Evolutionary conservation across 2,888 invertebrate genomes (phyloP).

Genomic region (Hyposoter dolosus): DNA sequence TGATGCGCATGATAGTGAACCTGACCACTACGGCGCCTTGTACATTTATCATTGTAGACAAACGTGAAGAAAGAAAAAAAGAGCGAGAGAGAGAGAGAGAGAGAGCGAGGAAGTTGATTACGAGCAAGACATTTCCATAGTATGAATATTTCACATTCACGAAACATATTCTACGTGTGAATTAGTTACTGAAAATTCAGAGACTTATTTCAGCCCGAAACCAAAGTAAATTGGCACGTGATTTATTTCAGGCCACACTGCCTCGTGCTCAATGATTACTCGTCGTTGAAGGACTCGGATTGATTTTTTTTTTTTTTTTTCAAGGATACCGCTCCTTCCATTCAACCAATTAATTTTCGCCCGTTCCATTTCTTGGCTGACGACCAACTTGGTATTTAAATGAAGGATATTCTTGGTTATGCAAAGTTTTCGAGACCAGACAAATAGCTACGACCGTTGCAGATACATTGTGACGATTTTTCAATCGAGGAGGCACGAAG

Average conservation of each 20-base stretch:
- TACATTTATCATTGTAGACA: conserved; percentile 37
- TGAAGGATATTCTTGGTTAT: not conserved
- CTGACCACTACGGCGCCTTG: conserved; percentile 22
- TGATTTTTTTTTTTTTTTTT: conserved; percentile 8
- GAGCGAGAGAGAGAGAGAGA: not conserved
- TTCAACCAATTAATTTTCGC: conserved; percentile 15
- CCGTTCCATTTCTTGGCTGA: not conserved
- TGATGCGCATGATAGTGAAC: conserved; percentile 31
- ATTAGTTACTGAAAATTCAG: conserved; percentile 13
- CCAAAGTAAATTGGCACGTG: conserved; percentile 37
- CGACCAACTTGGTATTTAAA: conserved; percentile 11
- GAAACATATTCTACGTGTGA: conserved; percentile 23
- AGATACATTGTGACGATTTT: not conserved
- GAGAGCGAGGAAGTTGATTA: not conserved
- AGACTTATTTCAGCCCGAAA: conserved; percentile 48
- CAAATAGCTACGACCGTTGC: not conserved
- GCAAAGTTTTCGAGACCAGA: conserved; percentile 2
- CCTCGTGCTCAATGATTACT: conserved; percentile 18
- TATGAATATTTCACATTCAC: conserved; percentile 47
- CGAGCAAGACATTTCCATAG: conserved; percentile 14
- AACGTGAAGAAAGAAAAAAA: not conserved
- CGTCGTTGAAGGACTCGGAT: not conserved
- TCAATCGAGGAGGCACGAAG: not conserved
- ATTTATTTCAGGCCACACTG: conserved; percentile 23
- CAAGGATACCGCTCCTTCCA: conserved; percentile 20